Percentiles rank a stretch among this genome's conserved stretches.
Conservation (phyloP, 2,888 invertebrate genomes). For the Villa cingulata region DNA sequence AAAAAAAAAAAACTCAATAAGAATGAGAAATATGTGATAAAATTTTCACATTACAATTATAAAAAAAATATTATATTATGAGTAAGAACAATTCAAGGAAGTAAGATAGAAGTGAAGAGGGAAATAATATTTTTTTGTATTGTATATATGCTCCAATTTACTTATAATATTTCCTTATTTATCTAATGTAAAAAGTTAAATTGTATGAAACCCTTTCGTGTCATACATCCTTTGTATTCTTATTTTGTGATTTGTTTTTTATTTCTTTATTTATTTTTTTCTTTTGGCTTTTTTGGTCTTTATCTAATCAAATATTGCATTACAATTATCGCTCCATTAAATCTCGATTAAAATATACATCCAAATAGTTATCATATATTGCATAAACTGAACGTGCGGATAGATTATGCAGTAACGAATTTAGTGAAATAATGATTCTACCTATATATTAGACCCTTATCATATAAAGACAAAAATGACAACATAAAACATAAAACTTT, state of each 20-base stretch:
- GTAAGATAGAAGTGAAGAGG: too few species aligned
- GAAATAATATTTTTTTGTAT: too few species aligned
- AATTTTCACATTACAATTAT: too few species aligned
- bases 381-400: too few species aligned
- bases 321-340: constrained; percentile 8
- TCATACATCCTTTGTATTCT: neutral
- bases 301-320: constrained; percentile 5
- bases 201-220: too few species aligned
- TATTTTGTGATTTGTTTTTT: neutral
- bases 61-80: too few species aligned
- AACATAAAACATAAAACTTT: neutral
- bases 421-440: too few species aligned
- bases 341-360: constrained; percentile 5
- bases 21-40: too few species aligned
- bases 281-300: neutral
- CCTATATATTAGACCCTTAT: neutral
- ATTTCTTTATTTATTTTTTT: neutral
- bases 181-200: too few species aligned
- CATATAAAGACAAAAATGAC: neutral
- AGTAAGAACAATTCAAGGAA: too few species aligned
- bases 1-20: too few species aligned
- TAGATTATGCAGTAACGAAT: too few species aligned
- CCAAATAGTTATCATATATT: neutral
- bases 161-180: neutral
- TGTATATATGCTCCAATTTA: neutral